Base-by-base conservation (phyloP, 2,888 invertebrate species). In the Macrosoma leucophasiata region DNA sequence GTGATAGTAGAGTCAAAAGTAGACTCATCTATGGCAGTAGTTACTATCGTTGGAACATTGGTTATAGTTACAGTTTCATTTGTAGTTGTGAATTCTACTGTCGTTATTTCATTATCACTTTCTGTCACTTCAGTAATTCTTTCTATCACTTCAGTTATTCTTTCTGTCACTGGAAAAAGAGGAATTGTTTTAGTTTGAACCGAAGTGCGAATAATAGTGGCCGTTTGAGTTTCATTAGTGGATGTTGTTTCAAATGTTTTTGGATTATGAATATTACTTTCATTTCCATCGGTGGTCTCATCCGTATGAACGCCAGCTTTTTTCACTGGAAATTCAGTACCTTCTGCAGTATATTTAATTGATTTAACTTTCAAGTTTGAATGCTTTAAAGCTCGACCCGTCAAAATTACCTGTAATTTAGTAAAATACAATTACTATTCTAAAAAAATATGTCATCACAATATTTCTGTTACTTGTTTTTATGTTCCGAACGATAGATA, bases 381-480 rank as follows among this genome's bases (percentile, higher is more conserved):
- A 2, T 11, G 9, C 13, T 8, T 29, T 10, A 25, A 20, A 2
- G 15, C 25, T 20, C 17, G 12, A 21, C 29, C 35, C 9, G 29
- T 15, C 6, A 35, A 29, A 13, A 35, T 13, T 14, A 35, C 25
- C 34, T 34, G 2, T 2, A 27, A 29, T 3, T n/a, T n/a, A n/a
- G n/a, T n/a, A n/a, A n/a, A n/a, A n/a, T n/a, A n/a, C n/a, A n/a
- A n/a, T n/a, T n/a, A n/a, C n/a, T n/a, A n/a, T n/a, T n/a, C n/a
- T n/a, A n/a, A n/a, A n/a, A n/a, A n/a, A n/a, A n/a, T n/a, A n/a
- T n/a, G n/a, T n/a, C n/a, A n/a, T n/a, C n/a, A n/a, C n/a, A n/a
- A n/a, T n/a, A n/a, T n/a, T n/a, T n/a, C n/a, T n/a, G n/a, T n/a
- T n/a, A n/a, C n/a, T n/a, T n/a, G n/a, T n/a, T n/a, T n/a, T n/a